Evolutionary conservation across 1,140 invertebrate genomes (phyloP), one percentile per base, ranked within the genome.

Genomic region (Caenorhabditis latens): DNA sequence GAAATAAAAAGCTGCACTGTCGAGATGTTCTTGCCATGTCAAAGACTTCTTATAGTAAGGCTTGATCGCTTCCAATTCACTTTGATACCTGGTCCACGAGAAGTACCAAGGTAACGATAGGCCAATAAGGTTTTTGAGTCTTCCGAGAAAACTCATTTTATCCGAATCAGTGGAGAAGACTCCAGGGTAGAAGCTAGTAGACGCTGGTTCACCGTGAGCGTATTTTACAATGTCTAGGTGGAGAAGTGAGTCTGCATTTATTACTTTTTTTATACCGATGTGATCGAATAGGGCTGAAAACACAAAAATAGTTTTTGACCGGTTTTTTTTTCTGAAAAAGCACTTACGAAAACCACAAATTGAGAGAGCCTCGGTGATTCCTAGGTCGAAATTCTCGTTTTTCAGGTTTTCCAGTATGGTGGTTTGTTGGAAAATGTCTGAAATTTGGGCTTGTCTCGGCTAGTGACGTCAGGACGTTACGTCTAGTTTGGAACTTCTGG

Each of bases 361-460:
- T 19, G 21, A 48, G 2, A 84, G 21, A 19, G 83, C 24, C 42
- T 84, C 83, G n/a, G 58, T 53, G 83, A 84, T 84, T 40, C 53
- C 83, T 21, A 84, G n/a, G 32, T 84, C 83, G n/a, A 58, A 84
- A 4, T 58, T 55, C 24, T 84, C 83, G 2, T 55, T 57, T 9
- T 14, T 24, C 40, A 84, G 16, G 9, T n/a, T 13, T n/a, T 84
- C n/a, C 14, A 84, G 16, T 9, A 84, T 43, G 21, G 57, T n/a
- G 14, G 40, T 57, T 43, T 57, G 42, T 24, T 19, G 19, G n/a
- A 84, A 84, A 32, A 84, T 9, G 9, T 84, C 83, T 84, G 50
- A 84, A 84, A 82, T 14, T 11, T 42, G 14, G 4, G 16, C 5
- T 58, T 58, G 14, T 58, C n/a, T 58, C 19, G 1, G 1, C 1